Evolutionary conservation across 2,888 invertebrate species (phyloP).

Genomic region (Leptopilina myrica): DNA sequence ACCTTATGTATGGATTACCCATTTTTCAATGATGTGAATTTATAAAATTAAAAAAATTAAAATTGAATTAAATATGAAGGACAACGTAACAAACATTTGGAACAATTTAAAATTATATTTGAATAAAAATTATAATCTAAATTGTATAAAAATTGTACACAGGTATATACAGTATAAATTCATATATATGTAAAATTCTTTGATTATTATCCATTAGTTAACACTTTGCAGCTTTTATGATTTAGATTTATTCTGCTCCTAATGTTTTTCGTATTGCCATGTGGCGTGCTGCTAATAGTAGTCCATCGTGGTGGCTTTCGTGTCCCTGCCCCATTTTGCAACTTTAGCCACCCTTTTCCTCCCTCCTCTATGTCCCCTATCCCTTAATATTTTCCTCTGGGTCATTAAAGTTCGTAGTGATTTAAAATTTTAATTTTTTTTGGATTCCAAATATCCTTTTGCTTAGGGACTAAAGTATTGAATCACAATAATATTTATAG

Average conservation of each 20-base stretch:
- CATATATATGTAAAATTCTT: background rate
- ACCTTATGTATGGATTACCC: too few relatives aligned
- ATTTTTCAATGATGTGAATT: too few relatives aligned
- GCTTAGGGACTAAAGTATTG: too few relatives aligned
- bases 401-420: conserved; percentile 32
- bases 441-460: background rate
- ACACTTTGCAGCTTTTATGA: conserved; percentile 18
- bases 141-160: too few relatives aligned
- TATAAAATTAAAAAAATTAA: too few relatives aligned
- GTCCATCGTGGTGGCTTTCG: conserved; percentile 53
- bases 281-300: conserved; percentile 65
- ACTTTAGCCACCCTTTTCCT: conserved; percentile 1
- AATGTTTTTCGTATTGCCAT: conserved; percentile 65
- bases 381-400: conserved; percentile 1
- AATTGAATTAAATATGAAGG: too few relatives aligned
- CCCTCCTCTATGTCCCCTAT: background rate
- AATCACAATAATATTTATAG: too few relatives aligned
- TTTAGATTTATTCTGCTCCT: conserved; percentile 51
- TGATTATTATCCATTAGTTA: conserved; percentile 13
- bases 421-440: background rate
- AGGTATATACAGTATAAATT: background rate
- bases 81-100: too few relatives aligned
- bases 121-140: too few relatives aligned
- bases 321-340: conserved; percentile 57
- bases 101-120: too few relatives aligned